Evolutionary conservation across 2,797 vertebrate species (phyloP).

Genomic region (Salmo trutta): DNA sequence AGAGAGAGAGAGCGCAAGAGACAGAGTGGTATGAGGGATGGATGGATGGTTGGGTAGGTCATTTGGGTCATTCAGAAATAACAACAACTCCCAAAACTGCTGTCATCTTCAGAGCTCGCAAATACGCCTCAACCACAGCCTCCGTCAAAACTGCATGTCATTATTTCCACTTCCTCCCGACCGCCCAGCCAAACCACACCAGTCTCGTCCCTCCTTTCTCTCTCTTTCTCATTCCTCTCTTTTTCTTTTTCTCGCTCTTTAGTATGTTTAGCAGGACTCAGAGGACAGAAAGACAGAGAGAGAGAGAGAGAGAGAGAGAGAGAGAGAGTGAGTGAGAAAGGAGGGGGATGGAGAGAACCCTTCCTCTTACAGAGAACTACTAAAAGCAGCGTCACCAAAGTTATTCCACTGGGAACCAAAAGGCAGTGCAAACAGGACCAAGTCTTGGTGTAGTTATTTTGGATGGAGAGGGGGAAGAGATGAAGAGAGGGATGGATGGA

Average conservation of each 20-base stretch:
- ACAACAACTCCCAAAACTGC: slow-evolving; percentile 37
- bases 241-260: slow-evolving; percentile 7
- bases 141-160: not conserved
- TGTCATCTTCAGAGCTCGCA: slow-evolving; percentile 34
- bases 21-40: not conserved
- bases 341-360: not conserved
- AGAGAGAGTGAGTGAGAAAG: not conserved
- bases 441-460: slow-evolving; percentile 11
- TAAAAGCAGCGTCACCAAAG: not conserved
- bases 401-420: not conserved
- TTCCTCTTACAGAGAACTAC: too few species aligned
- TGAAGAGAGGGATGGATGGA: not conserved
- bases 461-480: not conserved
- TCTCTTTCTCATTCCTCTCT: not conserved
- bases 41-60: slow-evolving; percentile 13
- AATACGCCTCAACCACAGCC: slow-evolving; percentile 38
- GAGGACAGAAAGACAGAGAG: not conserved
- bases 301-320: not conserved
- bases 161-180: not conserved
- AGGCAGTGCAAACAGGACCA: not conserved
- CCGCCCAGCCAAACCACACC: not conserved
- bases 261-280: not conserved
- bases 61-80: slow-evolving; percentile 35
- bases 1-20: not conserved
- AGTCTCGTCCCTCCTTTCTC: not conserved